Base-by-base conservation (phyloP, 2,888 invertebrate genomes). In the Conus canariensis region DNA sequence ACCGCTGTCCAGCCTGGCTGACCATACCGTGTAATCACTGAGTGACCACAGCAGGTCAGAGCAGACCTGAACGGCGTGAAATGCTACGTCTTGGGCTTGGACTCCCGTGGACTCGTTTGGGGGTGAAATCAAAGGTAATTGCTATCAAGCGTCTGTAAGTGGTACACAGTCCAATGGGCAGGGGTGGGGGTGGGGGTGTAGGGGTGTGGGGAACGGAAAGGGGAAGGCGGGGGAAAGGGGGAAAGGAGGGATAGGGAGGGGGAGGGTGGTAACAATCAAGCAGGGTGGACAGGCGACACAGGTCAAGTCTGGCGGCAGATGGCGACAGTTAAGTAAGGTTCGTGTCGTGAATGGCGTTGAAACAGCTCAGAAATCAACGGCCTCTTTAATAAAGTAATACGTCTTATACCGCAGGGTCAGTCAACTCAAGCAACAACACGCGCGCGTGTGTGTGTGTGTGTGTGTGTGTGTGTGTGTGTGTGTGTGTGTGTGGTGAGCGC, bases 11-110 rank as follows among this genome's bases (percentile, higher is more conserved):
- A 80, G 30, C 59, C 85, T 19, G 6, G 30, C n/a, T 59, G 59
- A 59, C 86, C 25, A 59, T 67, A 64, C 86, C 64, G 86, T 86
- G 86, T 64, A 86, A 86, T 86, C 86, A 86, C 6, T 30, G 86
- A 67, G 25, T 64, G 86, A 67, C 45, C 64, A 30, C 85, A 60
- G 86, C 22, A 70, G 70, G 70, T 8, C n/a, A 56, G 22, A 22
- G 6, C 5, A 56, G 83, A 16, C 56, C 16, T 83, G 58, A 10
- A 83, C 58, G 56, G 82, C 82, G 82, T 83, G 64, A 45, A 64
- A 64, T 86, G 64, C 59, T 30, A 67, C 64, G 25, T 60, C 86
- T 86, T 64, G 16, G 25, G n/a, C 9, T n/a, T 14, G 6, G 58
- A 58, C 58, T 58, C n/a, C 22, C 16, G 56, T 85, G 22, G 86